Evolutionary conservation across 2,113 vertebrate genomes (phyloP), one percentile per base, ranked within the genome.

Genomic region (Fulmarus glacialis): DNA sequence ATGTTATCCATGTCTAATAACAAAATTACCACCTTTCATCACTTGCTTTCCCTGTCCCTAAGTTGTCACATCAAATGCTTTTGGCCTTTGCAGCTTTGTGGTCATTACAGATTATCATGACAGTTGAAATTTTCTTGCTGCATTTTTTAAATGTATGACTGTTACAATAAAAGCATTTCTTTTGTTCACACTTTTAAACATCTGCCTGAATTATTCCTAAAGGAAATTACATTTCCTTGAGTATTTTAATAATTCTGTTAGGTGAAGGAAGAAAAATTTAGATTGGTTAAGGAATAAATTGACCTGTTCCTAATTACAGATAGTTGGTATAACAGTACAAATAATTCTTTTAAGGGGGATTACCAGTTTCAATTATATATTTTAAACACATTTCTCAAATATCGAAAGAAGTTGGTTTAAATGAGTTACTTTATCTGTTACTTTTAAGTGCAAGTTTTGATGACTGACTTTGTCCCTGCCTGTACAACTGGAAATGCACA

Each of bases 41-140:
- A 48, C 53, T 94, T 90, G 68, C 66, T 89, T 96, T 96, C 45
- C 68, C 6, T 91, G n/a, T 95, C 80, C 71, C 38, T 71, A 77
- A 87, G 91, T 94, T 96, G 87, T 97, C 77, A 72, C 52, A 74
- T 94, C 63, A 91, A 89, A 70, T 94, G 70, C 29, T 89, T 96
- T 53, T 38, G 66, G 58, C 86, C 64, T 94, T 96, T 67, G 82
- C 94, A 95, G 93, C 71, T 94, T 93, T 96, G 88, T 96, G 72
- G 87, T 96, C 88, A 71, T 95, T 95, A 81, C 74, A 96, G 85
- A 85, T 93, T 97, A 95, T 91, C 78, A 71, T 82, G 89, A 97
- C 95, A 97, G 91, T 93, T 96, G 89, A 93, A 40, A 77, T 94
- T 97, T 97, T 96, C 94, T 96, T 96, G 82, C 97, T 97, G 95